Evolutionary conservation across 2,797 vertebrate genomes (phyloP).

Genomic region (Ara ararauna): DNA sequence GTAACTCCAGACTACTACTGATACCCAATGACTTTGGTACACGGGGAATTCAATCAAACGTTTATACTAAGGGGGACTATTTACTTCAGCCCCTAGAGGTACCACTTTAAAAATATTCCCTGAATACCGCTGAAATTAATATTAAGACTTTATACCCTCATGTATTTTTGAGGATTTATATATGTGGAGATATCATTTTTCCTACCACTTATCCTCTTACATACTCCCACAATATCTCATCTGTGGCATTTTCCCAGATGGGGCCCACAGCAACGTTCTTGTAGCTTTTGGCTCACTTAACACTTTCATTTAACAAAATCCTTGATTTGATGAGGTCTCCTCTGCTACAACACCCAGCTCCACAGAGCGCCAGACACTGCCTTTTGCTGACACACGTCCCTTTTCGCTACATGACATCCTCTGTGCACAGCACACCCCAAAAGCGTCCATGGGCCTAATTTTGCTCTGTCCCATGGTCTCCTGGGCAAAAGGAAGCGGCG

Average conservation of each 20-base stretch:
- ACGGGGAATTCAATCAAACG: slow-evolving; percentile 72
- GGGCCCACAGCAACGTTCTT: slow-evolving; percentile 66
- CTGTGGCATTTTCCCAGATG: slow-evolving; percentile 72
- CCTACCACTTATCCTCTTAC: slow-evolving; percentile 70
- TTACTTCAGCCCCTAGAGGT: slow-evolving; percentile 72
- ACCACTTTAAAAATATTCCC: slow-evolving; percentile 53
- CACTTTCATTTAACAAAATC: slow-evolving; percentile 44
- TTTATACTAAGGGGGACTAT: slow-evolving; percentile 70
- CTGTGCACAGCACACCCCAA: neutral
- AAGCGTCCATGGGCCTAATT: neutral
- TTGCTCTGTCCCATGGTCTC: neutral
- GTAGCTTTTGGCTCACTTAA: slow-evolving; percentile 64
- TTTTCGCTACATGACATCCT: neutral
- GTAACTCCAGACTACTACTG: slow-evolving; percentile 51
- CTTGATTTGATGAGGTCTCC: slow-evolving; percentile 18
- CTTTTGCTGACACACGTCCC: accelerated
- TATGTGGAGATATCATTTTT: slow-evolving; percentile 72
- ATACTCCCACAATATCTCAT: slow-evolving; percentile 69
- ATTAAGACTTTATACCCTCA: slow-evolving; percentile 73
- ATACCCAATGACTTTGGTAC: slow-evolving; percentile 57
- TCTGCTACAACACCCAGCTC: neutral
- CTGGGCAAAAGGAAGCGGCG: neutral
- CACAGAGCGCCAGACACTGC: neutral
- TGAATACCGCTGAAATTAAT: slow-evolving; percentile 67
- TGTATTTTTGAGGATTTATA: slow-evolving; percentile 72